A percentile compares a stretch with the other conserved stretches of the same genome.
These are phyloP conservation scores for Leucophenga montana DNA, from an alignment of 2,888 invertebrate genomes.

Conservation along the genomic window DNA sequence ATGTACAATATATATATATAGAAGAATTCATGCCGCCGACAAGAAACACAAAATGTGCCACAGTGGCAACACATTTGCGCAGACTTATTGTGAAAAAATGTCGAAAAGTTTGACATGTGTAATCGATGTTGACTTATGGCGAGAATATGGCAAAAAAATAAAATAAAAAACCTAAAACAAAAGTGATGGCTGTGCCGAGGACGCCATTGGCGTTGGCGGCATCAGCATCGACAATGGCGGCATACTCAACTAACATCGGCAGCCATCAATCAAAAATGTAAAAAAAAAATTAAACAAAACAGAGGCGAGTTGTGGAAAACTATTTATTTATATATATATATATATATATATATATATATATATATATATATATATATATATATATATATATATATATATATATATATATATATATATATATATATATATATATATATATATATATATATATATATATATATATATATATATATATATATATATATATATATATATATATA, in stretches of 20 bases:
- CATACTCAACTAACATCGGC: constrained; percentile 1
- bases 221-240: not conserved
- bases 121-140: constrained; percentile 27
- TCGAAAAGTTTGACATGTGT: constrained; percentile 29
- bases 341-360: too few species aligned
- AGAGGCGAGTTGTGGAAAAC: constrained; percentile 9
- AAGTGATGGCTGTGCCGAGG: not conserved
- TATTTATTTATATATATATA: not conserved
- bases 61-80: constrained; percentile 19
- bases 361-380: too few species aligned
- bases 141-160: not conserved
- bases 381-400: too few species aligned
- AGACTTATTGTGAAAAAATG: not conserved
- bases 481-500: too few species aligned
- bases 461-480: too few species aligned
- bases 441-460: too few species aligned
- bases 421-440: too few species aligned
- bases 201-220: constrained; percentile 5
- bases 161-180: constrained; percentile 7
- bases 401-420: too few species aligned
- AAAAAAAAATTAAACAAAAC: not conserved
- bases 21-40: not conserved
- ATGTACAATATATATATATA: not conserved
- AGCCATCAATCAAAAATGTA: constrained; percentile 24
- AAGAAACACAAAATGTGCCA: constrained; percentile 11